These are phyloP conservation scores for Lepilemur ruficaudatus DNA, from an alignment of 2,797 vertebrate species.

Conservation along the genomic window DNA sequence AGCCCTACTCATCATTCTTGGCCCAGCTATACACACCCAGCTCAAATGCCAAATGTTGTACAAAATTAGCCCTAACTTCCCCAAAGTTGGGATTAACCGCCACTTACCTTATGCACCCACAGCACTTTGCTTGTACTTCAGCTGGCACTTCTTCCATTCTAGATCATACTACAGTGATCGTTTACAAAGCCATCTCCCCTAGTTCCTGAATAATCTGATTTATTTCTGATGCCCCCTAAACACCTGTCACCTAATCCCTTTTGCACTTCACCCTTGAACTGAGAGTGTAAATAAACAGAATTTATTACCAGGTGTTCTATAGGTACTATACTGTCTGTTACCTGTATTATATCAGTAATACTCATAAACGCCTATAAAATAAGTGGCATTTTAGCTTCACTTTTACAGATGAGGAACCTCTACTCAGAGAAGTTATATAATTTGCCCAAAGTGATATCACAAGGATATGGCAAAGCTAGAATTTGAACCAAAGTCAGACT, in stretches of 20 bases:
- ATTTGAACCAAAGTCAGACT: not conserved
- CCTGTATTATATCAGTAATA: not conserved
- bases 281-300: not conserved
- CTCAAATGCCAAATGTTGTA: not conserved
- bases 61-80: not conserved
- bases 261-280: not conserved
- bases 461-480: not conserved
- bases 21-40: not conserved
- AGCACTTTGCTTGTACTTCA: not conserved
- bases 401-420: not conserved
- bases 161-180: not conserved
- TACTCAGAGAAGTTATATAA: not conserved
- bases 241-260: not conserved
- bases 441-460: not conserved
- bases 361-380: not conserved
- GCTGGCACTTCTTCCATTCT: not conserved
- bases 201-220: not conserved
- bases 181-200: not conserved
- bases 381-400: not conserved
- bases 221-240: not conserved
- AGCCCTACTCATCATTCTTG: not conserved
- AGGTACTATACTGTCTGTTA: fast-evolving
- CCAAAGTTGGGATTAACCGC: not conserved
- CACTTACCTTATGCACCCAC: not conserved
- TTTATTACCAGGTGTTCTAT: not conserved